Conservation (phyloP, 2,797 vertebrate species). For the Leptoclinus maculatus region DNA sequence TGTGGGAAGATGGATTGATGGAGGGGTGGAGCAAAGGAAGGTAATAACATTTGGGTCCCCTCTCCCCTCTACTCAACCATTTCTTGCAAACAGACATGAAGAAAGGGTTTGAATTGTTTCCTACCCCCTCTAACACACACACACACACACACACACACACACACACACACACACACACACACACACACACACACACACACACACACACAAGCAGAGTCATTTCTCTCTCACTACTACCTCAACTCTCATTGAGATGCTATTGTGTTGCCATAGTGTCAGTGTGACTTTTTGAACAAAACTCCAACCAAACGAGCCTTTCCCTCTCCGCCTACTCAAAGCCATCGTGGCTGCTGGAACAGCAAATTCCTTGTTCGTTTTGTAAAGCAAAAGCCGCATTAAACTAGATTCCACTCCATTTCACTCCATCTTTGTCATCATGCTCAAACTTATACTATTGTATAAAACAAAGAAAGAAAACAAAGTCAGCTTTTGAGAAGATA, state of each 20-base stretch:
- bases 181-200: background rate
- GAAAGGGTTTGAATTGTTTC: constrained; percentile 43
- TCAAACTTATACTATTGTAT: background rate
- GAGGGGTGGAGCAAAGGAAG: constrained; percentile 58
- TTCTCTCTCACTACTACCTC: constrained; percentile 38
- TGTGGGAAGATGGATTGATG: constrained; percentile 64
- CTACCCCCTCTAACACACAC: background rate
- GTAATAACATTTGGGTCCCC: constrained; percentile 50
- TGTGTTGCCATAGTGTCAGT: constrained; percentile 51
- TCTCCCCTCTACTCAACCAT: constrained; percentile 41
- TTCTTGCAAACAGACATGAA: constrained; percentile 35
- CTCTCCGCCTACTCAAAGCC: constrained; percentile 9
- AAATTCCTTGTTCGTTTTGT: constrained; percentile 14
- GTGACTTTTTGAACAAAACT: constrained; percentile 45
- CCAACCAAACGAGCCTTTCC: constrained; percentile 26
- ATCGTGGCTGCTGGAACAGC: background rate
- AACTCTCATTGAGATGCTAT: constrained; percentile 37
- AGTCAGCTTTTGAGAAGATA: constrained; percentile 55
- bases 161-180: background rate
- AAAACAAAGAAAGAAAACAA: background rate
- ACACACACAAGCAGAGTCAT: background rate
- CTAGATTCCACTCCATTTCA: background rate
- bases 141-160: constrained; percentile 1
- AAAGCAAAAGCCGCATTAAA: constrained; percentile 24
- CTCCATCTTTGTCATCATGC: constrained; percentile 1